Evolutionary conservation across 1,140 invertebrate genomes (phyloP), one percentile per base, ranked within the genome.

Genomic region (Philopotamus ludificatus): DNA sequence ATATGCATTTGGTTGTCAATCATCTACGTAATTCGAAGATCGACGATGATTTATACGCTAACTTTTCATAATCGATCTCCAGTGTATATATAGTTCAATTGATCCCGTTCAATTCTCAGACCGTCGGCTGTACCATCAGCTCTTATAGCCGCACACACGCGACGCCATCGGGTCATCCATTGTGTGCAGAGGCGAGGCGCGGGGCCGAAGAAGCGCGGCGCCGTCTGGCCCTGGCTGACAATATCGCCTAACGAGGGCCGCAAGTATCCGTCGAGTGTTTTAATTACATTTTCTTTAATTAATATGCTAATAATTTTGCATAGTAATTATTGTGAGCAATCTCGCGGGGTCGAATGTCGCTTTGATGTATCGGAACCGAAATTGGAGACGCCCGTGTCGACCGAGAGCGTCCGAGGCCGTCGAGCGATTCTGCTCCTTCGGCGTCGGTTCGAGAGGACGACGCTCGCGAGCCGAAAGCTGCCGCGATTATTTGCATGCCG

Each of bases 301-400:
- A 79, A 79, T 79, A 79, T 79, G 77, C 77, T 79, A 79, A 79
- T 79, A 76, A 79, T 79, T 79, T 77, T 77, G 77, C 77, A 79
- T 78, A 78, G 76, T 79, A 77, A 79, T 79, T 77, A 79, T 79
- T 76, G 74, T 71, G 72, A 74, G 76, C 75, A 77, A 77, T 79
- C 76, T 77, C 76, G 74, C 73, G 76, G 73, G 73, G 73, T 73
- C 72, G 72, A 74, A 75, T 78, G 77, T 77, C 76, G 75, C 77
- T 79, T 79, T 79, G 77, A 79, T 78, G 74, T 77, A 69, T 73
- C 70, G 67, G 63, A 63, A 63, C 63, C 63, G 68, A 70, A 70
- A 70, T 66, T 63, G 55, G 68, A 70, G 67, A 63, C 59, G 58
- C 28, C 16, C 41, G 50, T 9, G 26, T 7, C 3, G 28, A 12